Evolutionary conservation across 1,140 invertebrate genomes (phyloP).

Genomic region (Parapsyche elsis): DNA sequence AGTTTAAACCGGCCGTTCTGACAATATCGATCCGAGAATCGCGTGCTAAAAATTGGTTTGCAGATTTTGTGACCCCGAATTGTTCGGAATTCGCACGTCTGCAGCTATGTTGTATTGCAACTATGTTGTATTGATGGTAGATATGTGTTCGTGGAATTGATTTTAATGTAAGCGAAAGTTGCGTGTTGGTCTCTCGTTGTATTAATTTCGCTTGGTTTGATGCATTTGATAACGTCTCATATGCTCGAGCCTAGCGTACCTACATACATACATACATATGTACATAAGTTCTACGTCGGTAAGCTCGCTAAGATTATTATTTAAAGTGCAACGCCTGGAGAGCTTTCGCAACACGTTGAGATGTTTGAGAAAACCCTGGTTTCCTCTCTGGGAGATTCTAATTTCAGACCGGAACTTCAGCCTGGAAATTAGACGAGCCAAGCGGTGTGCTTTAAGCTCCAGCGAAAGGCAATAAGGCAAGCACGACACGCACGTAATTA

Average conservation of each 20-base stretch:
- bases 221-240: too few species aligned
- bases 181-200: too few species aligned
- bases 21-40: neutral
- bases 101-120: too few species aligned
- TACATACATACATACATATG: too few species aligned
- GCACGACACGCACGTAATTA: neutral
- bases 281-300: neutral
- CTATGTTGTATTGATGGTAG: too few species aligned
- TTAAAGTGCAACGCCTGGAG: neutral
- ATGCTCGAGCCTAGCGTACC: too few species aligned
- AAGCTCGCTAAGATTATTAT: neutral
- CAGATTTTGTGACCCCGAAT: slow-evolving; percentile 15
- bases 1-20: neutral
- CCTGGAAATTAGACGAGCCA: neutral
- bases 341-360: neutral
- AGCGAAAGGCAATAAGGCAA: neutral
- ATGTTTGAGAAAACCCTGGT: neutral
- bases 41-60: slow-evolving; percentile 10
- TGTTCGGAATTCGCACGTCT: neutral
- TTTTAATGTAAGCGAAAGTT: too few species aligned
- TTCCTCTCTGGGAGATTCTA: neutral
- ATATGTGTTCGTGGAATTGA: too few species aligned
- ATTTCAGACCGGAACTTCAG: slow-evolving; percentile 1
- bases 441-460: neutral
- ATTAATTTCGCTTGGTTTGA: too few species aligned